Evolutionary conservation across 2,888 invertebrate genomes (phyloP), one percentile per base, ranked within the genome.

Genomic region (Dastarcus helophoroides): DNA sequence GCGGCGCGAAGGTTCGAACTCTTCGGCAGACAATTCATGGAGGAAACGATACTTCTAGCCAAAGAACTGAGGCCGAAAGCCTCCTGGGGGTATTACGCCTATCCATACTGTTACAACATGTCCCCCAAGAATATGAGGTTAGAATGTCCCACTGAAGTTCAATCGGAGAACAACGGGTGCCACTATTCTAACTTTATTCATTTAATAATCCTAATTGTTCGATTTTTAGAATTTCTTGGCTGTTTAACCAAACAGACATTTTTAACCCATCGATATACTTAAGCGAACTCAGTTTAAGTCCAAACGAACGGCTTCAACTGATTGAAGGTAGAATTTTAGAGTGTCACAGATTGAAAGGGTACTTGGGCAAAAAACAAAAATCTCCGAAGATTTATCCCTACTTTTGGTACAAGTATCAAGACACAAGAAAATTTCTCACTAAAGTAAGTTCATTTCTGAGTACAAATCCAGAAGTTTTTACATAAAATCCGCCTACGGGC

Each of bases 11-110:
- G 69, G 11, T 83, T 80, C 47, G 79, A 82, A 48, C 58, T 59
- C 22, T 56, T 67, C 9, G 76, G 68, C 0, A 63, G 66, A 14
- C 49, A 60, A 3, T 83, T 79, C 53, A 75, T 86, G 73, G 68
- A 76, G 50, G 63, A 68, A 10, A 81, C 84, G 0, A 42, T 88
- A 2, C 51, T 64, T 1, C 30, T 71, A 1, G 80, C 76, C 0
- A 72, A 69, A 47, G 54, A 63, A 36, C 51, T 80, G 41, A 62
- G 86, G 3, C 82, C 85, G 0, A 53, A 58, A 0, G 86, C 79
- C 0, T 52, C 56, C 2, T 88, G 86, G 86, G 82, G 86, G 0
- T 89, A 82, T 60, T 89, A 88, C 53, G 82, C 77, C 3, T 88
- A 77, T 57, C 88, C 89, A 0, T 78, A 83, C 52, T 88, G 88